Evolutionary conservation across 1,140 invertebrate genomes (phyloP), one percentile per base, ranked within the genome.

Genomic region (Drosophila pruinosa): DNA sequence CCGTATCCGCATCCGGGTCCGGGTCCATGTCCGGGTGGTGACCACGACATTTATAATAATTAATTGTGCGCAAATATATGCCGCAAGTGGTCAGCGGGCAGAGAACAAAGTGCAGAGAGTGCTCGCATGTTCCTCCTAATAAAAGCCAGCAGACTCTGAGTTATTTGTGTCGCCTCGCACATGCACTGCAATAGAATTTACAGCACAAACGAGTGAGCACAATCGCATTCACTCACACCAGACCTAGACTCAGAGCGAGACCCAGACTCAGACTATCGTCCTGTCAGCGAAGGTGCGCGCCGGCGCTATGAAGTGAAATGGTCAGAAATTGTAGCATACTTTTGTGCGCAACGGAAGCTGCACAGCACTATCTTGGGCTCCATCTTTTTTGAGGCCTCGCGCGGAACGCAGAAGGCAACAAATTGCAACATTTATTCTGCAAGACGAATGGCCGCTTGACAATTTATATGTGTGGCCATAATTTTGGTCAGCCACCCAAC

Each of bases 41-140:
- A 70, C 82, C 78, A 88, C 82, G 82, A 89, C 83, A 88, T 88
- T 88, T 88, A 88, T 88, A 88, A 88, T 88, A 88, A 88, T 88
- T 88, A 88, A 88, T 88, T 88, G 83, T 83, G 83, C 78, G 78
- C 75, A 88, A 88, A 88, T 88, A 88, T 88, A 88, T 83, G 83
- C 78, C 82, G 75, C 68, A 83, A 79, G 82, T 79, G 83, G 83
- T 83, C 83, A 88, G 65, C 65, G 48, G 54, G 8, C 15, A 72
- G 31, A 48, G 52, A 48, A 24, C 43, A 67, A 75, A 15, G 7
- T 19, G 72, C 72, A 62, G 26, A 7, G 6, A 34, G 31, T 50
- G 45, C 64, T 48, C 52, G 26, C 52, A 43, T 36, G 26, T 36
- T 34, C 15, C 62, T 53, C 34, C 72, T 81, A 81, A 81, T 83